Conservation (phyloP, 2,888 invertebrate species). For the Drosophila cognata region DNA sequence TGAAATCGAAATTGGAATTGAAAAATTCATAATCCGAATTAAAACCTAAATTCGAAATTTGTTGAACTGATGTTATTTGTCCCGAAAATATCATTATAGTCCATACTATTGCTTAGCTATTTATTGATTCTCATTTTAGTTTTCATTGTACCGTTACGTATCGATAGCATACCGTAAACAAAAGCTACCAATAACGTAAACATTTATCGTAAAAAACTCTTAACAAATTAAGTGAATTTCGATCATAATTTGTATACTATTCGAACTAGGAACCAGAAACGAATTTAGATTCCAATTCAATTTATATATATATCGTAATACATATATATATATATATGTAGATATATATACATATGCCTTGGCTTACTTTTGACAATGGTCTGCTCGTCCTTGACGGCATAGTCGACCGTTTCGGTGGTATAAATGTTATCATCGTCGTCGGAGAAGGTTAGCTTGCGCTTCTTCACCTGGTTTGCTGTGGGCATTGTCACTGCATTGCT, state of each 20-base stretch:
- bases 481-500: constrained; percentile 76
- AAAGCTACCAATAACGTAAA: not conserved
- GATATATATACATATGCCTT: not conserved
- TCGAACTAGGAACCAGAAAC: not conserved
- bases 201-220: not conserved
- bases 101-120: not conserved
- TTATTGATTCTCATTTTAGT: not conserved
- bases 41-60: not conserved
- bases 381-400: constrained; percentile 81
- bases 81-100: not conserved
- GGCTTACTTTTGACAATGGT: constrained; percentile 82
- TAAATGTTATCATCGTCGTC: constrained; percentile 84
- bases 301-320: not conserved
- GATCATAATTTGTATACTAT: not conserved
- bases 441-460: constrained; percentile 84
- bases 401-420: constrained; percentile 84
- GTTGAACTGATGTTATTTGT: not conserved
- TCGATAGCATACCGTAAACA: too few relatives aligned
- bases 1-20: not conserved
- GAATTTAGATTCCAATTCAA: not conserved
- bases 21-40: not conserved
- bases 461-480: constrained; percentile 71
- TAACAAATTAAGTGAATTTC: not conserved
- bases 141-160: not conserved
- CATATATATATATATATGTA: not conserved